phyloP scores from a whole-genome alignment of 2,113 vertebrate species.

The Mastomys coucha region DNA sequence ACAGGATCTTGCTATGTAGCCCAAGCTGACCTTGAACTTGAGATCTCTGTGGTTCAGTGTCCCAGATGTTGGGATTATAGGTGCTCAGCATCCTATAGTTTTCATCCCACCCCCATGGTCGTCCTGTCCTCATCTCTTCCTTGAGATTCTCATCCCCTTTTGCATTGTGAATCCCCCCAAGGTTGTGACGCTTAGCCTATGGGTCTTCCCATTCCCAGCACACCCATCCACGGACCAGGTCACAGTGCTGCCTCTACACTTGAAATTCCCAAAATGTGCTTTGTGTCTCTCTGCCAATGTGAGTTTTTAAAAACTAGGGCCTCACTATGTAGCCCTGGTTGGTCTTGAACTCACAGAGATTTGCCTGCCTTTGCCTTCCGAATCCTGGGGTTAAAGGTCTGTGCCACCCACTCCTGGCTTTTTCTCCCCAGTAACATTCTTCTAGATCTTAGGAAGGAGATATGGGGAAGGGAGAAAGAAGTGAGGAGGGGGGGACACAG shows the following conservation, averaged over 20 bases:
- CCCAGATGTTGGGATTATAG: background rate
- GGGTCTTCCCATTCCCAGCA: constrained; percentile 3
- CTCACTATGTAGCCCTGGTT: background rate
- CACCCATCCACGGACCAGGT: background rate
- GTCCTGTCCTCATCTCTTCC: background rate
- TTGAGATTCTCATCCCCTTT: background rate
- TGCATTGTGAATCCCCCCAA: background rate
- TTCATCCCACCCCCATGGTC: background rate
- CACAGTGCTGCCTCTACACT: background rate
- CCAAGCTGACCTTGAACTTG: background rate
- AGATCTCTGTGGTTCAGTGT: background rate
- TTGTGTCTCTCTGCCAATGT: background rate
- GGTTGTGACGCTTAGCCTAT: background rate
- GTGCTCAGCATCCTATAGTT: background rate
- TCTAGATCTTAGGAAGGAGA: background rate
- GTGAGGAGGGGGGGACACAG: too few species aligned
- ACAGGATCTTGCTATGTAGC: background rate
- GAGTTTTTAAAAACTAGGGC: background rate
- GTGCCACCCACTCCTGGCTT: background rate
- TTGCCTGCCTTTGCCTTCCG: background rate
- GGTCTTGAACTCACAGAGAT: background rate
- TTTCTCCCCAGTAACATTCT: background rate
- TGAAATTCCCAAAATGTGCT: background rate
- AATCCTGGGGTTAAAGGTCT: background rate
- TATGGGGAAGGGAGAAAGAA: background rate